phyloP scores from a whole-genome alignment of 2,888 invertebrate species.

The Rapana venosa region DNA sequence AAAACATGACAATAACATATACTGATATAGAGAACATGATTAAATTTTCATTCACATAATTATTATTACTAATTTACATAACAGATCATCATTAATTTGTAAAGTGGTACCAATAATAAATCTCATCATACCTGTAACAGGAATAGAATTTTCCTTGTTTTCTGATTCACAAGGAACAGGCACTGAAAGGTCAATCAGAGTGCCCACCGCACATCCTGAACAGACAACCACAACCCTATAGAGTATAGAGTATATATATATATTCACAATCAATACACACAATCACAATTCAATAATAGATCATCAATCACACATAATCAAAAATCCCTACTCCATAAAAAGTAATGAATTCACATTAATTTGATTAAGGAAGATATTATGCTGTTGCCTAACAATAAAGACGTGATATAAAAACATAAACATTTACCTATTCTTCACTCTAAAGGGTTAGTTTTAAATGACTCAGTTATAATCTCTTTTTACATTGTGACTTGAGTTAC shows the following conservation, averaged over 20 bases:
- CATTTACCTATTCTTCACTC: no score
- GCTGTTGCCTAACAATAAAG: no score
- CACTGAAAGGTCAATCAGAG: slow-evolving; percentile 43
- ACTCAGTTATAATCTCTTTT: no score
- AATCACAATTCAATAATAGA: not conserved
- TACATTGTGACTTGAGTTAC: no score
- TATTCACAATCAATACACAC: not conserved
- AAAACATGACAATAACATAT: no score
- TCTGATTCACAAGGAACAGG: slow-evolving; percentile 5
- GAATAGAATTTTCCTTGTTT: slow-evolving; percentile 39
- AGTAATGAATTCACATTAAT: not conserved
- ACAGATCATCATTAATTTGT: not conserved
- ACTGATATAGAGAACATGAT: no score
- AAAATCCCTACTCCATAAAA: not conserved
- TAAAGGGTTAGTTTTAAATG: no score
- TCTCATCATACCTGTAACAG: not conserved
- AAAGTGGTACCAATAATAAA: not conserved
- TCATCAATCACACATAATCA: not conserved
- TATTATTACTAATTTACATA: not conserved
- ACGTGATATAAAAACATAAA: no score
- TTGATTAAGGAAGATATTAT: not conserved
- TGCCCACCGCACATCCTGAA: slow-evolving; percentile 40
- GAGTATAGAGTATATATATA: not conserved
- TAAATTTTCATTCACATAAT: not conserved
- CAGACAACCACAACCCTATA: not conserved